These are phyloP conservation scores for Volucella zonaria DNA, from an alignment of 2,888 invertebrate species.

Conservation along the genomic window DNA sequence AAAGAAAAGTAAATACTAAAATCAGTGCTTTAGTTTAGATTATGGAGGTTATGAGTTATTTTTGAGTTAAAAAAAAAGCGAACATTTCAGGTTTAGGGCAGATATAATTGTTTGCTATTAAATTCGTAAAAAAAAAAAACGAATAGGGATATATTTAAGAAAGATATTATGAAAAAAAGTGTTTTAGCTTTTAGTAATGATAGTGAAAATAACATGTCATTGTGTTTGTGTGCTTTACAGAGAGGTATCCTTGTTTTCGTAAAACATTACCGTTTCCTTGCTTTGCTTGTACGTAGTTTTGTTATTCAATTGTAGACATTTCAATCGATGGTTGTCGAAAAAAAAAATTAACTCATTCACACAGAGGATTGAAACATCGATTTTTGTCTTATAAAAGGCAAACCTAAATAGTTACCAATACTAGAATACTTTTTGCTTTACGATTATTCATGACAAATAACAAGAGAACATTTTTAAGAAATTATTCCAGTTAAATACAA, in stretches of 20 bases:
- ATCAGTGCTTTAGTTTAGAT: slow-evolving; percentile 61
- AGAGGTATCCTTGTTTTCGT: slow-evolving; percentile 31
- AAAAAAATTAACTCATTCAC: slow-evolving; percentile 34
- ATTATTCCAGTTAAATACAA: slow-evolving; percentile 19
- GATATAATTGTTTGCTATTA: slow-evolving; percentile 3
- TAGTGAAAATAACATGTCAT: slow-evolving; percentile 36
- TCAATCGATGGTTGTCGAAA: slow-evolving; percentile 35
- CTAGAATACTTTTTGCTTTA: slow-evolving; percentile 22
- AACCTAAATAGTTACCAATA: too few relatives aligned
- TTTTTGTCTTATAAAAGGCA: background rate
- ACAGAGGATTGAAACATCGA: slow-evolving; percentile 38
- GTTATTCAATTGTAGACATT: slow-evolving; percentile 17
- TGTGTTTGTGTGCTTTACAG: slow-evolving; percentile 64
- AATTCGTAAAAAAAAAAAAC: slow-evolving; percentile 1
- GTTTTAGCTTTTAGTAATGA: slow-evolving; percentile 68
- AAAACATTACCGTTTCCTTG: slow-evolving; percentile 10
- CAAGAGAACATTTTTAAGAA: background rate
- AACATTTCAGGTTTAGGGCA: slow-evolving; percentile 24
- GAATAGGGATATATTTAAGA: slow-evolving; percentile 25
- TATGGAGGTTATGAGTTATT: slow-evolving; percentile 33
- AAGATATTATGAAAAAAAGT: slow-evolving; percentile 46
- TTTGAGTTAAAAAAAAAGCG: background rate
- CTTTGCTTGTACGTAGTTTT: slow-evolving; percentile 38
- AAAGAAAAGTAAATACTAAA: background rate
- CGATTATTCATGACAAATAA: background rate